Evolutionary conservation across 2,113 vertebrate species (phyloP), one percentile per base, ranked within the genome.

Genomic region (Phoenicopterus ruber): DNA sequence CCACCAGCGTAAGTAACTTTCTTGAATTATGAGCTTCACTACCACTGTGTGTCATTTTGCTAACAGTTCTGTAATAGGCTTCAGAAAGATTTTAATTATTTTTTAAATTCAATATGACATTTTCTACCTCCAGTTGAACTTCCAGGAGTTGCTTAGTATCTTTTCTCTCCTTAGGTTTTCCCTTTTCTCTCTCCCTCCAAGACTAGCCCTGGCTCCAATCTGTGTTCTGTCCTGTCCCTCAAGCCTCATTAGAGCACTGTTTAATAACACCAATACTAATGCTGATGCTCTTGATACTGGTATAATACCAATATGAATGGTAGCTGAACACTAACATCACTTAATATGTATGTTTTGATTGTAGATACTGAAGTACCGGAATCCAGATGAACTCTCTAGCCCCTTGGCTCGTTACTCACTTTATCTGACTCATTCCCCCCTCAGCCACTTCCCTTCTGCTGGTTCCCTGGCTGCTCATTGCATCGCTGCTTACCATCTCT

Each of bases 1-100:
- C 99, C 99, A 82, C 99, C 99, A 50, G 98, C 97, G 99, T 99
- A 97, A 99, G 99, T 99, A 90, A 79, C 29, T 9, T 72, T 2
- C 57, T 77, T 28, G 17, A 20, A 34, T 29, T 73, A 42, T 11
- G 28, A 74, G 22, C 36, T 79, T 70, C 77, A 61, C 61, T 61
- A 28, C 5, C 57, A 49, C 17, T 44, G 0, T 25, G 18, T 73
- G 44, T 49, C 19, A 34, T 72, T 54, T 72, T 61, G 29, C 67
- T 47, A 62, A 65, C 24, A 58, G 40, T 21, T 29, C 58, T 87
- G 25, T 32, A 17, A 38, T 71, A 69, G 63, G 20, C 49, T 94
- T 96, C 65, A 49, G 59, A 86, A 86, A 83, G 18, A 49, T 40
- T 62, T 57, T 82, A 72, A 28, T 42, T 86, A 1, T 52, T 55